phyloP scores from a whole-genome alignment of 2,888 invertebrate species.

The Tribolium freemani region DNA sequence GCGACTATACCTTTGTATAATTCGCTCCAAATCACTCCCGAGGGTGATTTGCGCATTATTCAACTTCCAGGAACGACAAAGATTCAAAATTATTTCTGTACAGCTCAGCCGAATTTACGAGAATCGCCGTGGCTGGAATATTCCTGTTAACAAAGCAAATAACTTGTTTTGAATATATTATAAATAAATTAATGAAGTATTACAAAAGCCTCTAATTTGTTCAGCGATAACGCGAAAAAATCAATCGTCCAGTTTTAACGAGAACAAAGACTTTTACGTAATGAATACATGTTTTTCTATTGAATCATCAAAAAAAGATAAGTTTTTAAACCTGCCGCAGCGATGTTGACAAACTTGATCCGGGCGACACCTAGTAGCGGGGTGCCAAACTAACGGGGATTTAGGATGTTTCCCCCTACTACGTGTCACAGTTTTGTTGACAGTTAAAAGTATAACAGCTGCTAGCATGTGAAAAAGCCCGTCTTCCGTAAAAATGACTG shows the following conservation, averaged over 20 bases:
- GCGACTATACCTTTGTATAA: slow-evolving; percentile 67
- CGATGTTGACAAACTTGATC: background rate
- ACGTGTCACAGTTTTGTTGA: slow-evolving; percentile 7
- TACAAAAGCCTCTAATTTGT: slow-evolving; percentile 10
- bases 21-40: slow-evolving; percentile 72
- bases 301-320: slow-evolving; percentile 43
- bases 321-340: slow-evolving; percentile 31
- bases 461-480: slow-evolving; percentile 11
- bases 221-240: slow-evolving; percentile 15
- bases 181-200: slow-evolving; percentile 28
- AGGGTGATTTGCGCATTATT: slow-evolving; percentile 72
- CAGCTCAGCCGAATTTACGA: slow-evolving; percentile 69
- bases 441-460: slow-evolving; percentile 27
- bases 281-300: slow-evolving; percentile 40
- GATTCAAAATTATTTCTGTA: slow-evolving; percentile 72
- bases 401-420: background rate
- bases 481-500: slow-evolving; percentile 51
- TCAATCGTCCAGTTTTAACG: slow-evolving; percentile 27
- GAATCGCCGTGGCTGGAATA: slow-evolving; percentile 65
- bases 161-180: slow-evolving; percentile 25
- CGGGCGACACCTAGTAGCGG: slow-evolving; percentile 10
- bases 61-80: slow-evolving; percentile 71
- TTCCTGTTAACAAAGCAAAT: slow-evolving; percentile 50
- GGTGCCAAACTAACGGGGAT: slow-evolving; percentile 7
- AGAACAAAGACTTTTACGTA: slow-evolving; percentile 46